These are phyloP conservation scores for Chromobotia macracanthus DNA, from an alignment of 2,797 vertebrate species.

Conservation along the genomic window DNA sequence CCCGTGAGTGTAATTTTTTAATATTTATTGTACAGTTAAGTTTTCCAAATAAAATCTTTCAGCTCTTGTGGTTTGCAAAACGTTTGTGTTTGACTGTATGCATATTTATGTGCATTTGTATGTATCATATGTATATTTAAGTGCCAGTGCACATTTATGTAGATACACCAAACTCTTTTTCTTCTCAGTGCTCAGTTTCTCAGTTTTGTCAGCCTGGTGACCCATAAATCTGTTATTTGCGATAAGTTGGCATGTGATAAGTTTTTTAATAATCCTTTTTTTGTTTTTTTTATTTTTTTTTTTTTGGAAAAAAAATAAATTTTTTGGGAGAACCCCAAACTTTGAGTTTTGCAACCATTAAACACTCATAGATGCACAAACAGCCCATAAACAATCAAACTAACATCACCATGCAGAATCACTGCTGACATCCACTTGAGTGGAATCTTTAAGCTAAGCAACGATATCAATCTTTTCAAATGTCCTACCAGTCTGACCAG, in stretches of 20 bases:
- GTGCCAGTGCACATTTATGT: background rate
- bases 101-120: background rate
- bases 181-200: background rate
- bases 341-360: background rate
- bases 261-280: background rate
- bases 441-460: background rate
- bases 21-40: no score
- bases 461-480: slow-evolving; percentile 19
- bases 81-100: slow-evolving; percentile 40
- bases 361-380: background rate
- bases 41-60: background rate
- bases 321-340: no score
- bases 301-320: no score
- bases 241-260: background rate
- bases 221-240: slow-evolving; percentile 25
- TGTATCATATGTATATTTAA: background rate
- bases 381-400: background rate
- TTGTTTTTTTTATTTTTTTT: no score
- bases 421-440: background rate
- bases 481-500: background rate
- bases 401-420: background rate
- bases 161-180: background rate
- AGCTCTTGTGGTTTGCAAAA: background rate
- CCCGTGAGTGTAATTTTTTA: background rate
- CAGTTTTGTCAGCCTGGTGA: background rate